Evolutionary conservation across 2,888 invertebrate genomes (phyloP).

Genomic region (Oegoconia quadripuncta): DNA sequence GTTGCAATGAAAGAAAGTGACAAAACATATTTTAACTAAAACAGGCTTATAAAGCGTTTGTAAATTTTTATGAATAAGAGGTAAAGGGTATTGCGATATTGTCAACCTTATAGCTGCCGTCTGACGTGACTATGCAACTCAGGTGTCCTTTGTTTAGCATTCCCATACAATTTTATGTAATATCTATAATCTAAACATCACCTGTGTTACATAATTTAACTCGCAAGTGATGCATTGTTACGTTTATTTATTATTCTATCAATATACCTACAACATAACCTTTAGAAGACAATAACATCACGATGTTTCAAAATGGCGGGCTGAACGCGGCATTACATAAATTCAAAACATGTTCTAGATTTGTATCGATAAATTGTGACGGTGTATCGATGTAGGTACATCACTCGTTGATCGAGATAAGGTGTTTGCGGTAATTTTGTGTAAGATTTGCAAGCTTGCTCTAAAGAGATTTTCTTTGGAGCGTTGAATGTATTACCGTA

Average conservation of each 20-base stretch:
- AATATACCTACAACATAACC: constrained; percentile 5
- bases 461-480: not conserved
- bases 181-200: no score
- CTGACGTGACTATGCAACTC: no score
- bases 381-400: constrained; percentile 24
- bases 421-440: constrained; percentile 9
- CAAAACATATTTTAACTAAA: no score
- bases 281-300: constrained; percentile 11
- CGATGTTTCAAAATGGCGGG: constrained; percentile 9
- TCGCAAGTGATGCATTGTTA: not conserved
- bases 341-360: constrained; percentile 4
- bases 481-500: not conserved
- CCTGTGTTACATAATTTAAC: not conserved
- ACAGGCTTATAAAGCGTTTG: no score
- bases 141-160: no score
- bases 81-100: no score
- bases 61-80: no score
- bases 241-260: not conserved
- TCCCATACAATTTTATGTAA: no score
- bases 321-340: constrained; percentile 5
- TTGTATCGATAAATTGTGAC: constrained; percentile 10
- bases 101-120: no score
- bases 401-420: constrained; percentile 33
- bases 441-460: constrained; percentile 5
- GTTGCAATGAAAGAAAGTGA: no score